Conservation (phyloP, 2,113 vertebrate species). For the Myrmecophaga tridactyla region DNA sequence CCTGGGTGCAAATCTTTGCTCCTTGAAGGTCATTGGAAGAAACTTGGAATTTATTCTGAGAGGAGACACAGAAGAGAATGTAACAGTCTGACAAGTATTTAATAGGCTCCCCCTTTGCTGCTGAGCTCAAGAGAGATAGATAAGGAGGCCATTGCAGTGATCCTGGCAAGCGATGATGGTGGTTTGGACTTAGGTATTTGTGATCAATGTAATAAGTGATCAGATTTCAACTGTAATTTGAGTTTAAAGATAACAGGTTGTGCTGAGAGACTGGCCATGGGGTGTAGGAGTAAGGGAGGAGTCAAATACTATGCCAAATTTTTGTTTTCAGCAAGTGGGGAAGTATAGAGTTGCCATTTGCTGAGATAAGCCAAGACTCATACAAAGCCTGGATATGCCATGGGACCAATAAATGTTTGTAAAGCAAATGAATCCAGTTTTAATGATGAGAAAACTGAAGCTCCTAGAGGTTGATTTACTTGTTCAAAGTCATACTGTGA, state of each 20-base stretch:
- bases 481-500: neutral
- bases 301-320: accelerated
- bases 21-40: neutral
- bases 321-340: accelerated
- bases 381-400: accelerated
- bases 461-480: neutral
- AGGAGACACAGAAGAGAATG: neutral
- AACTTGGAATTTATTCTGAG: neutral
- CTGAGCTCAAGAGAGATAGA: accelerated
- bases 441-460: neutral
- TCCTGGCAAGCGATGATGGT: neutral
- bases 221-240: accelerated
- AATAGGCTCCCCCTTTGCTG: neutral
- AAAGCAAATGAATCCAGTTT: neutral
- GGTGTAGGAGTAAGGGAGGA: accelerated
- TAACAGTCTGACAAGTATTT: neutral
- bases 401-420: neutral
- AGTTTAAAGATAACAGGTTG: accelerated
- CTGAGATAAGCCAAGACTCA: too few relatives aligned
- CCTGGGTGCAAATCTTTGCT: too few relatives aligned
- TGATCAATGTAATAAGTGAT: neutral
- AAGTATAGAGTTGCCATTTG: neutral
- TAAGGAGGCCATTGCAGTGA: neutral
- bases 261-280: accelerated
- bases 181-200: accelerated